Percentiles rank a stretch among this genome's conserved stretches.
Conservation (phyloP, 2,797 vertebrate genomes). For the Erethizon dorsatum region DNA sequence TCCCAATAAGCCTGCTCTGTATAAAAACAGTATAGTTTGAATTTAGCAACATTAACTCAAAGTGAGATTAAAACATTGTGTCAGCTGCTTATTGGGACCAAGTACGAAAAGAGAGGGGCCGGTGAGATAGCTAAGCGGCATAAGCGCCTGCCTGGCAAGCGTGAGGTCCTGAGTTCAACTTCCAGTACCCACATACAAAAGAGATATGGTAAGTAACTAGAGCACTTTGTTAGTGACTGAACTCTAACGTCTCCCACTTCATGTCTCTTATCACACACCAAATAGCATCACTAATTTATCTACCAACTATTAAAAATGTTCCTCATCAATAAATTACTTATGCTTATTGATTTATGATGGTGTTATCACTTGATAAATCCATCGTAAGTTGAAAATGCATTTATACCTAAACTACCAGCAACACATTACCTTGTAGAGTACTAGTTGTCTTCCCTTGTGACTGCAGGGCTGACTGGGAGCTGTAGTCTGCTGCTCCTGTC, state of each 20-base stretch:
- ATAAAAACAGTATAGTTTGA: slow-evolving; percentile 29
- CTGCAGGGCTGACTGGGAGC: too few species aligned
- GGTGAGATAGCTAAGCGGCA: too few species aligned
- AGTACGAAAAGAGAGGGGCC: background rate
- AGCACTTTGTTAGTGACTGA: background rate
- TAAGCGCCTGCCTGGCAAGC: too few species aligned
- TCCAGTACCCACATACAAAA: background rate
- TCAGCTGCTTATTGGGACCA: background rate
- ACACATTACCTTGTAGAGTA: background rate
- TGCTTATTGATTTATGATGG: background rate
- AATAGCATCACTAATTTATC: background rate
- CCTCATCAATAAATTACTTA: background rate
- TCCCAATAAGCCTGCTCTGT: background rate
- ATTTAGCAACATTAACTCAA: slow-evolving; percentile 49
- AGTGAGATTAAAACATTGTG: slow-evolving; percentile 20
- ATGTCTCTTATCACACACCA: background rate
- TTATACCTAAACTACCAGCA: background rate
- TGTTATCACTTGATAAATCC: background rate
- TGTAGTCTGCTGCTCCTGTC: background rate
- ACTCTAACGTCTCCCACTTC: background rate
- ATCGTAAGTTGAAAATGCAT: background rate
- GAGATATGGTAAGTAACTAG: background rate
- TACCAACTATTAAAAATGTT: background rate
- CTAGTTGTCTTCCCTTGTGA: background rate
- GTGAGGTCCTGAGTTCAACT: too few species aligned